Conservation (phyloP, 2,888 invertebrate species). For the Drosophila sordidapex region DNA sequence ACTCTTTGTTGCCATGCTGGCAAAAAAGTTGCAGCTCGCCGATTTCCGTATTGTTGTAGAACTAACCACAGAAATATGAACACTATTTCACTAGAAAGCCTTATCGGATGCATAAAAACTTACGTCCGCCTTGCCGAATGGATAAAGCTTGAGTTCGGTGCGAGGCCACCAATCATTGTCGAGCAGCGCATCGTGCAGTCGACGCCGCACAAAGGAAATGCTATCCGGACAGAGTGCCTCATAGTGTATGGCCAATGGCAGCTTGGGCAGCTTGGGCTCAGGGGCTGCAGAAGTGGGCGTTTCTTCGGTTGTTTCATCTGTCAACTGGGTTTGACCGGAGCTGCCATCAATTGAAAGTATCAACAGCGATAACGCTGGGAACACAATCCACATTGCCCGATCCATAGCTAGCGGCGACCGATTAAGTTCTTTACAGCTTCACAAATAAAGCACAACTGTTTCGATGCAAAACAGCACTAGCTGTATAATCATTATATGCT, state of each 20-base stretch:
- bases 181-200: constrained; percentile 72
- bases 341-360: constrained; percentile 3
- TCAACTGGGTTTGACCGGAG: constrained; percentile 9
- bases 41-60: constrained; percentile 68
- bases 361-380: constrained; percentile 20
- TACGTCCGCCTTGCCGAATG: constrained; percentile 83
- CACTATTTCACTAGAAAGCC: neutral
- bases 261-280: constrained; percentile 20
- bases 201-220: constrained; percentile 74
- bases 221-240: constrained; percentile 84
- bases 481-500: neutral
- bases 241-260: constrained; percentile 82
- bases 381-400: constrained; percentile 19
- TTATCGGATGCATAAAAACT: constrained; percentile 33
- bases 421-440: constrained; percentile 51
- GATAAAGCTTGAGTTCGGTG: constrained; percentile 80
- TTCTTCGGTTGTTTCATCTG: constrained; percentile 5
- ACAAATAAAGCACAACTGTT: constrained; percentile 61
- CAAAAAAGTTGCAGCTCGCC: constrained; percentile 71
- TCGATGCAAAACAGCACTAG: constrained; percentile 3
- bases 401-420: constrained; percentile 35
- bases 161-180: constrained; percentile 69
- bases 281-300: neutral
- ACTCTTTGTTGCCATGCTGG: constrained; percentile 82
- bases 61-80: constrained; percentile 26